Conservation (phyloP, 2,888 invertebrate species). For the Dolomedes plantarius region DNA sequence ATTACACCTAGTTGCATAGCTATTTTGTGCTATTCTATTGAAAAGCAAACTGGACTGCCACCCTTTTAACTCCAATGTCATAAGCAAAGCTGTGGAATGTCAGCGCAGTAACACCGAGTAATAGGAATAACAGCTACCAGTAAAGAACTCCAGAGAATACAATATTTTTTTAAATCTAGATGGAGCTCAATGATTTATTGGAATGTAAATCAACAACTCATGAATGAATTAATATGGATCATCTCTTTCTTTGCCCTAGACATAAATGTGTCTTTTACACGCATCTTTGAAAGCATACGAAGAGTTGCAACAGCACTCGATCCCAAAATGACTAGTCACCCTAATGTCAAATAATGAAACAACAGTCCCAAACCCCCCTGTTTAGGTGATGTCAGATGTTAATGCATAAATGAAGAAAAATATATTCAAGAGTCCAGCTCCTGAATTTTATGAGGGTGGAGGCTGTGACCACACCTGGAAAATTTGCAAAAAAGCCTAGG, state of each 20-base stretch:
- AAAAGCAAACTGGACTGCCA: conserved; percentile 39
- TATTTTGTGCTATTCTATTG: conserved; percentile 56
- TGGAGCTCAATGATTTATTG: conserved; percentile 50
- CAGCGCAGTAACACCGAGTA: conserved; percentile 56
- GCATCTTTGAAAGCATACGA: conserved; percentile 49
- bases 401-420: conserved; percentile 65
- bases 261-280: conserved; percentile 21
- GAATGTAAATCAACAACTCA: conserved; percentile 64
- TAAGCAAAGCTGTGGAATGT: conserved; percentile 63
- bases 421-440: conserved; percentile 72
- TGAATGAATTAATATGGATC: conserved; percentile 44
- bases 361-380: conserved; percentile 69
- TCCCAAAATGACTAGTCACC: conserved; percentile 70
- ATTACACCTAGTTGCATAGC: conserved; percentile 43
- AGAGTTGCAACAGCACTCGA: conserved; percentile 61
- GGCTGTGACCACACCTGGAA: conserved; percentile 55
- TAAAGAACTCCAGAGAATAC: conserved; percentile 52
- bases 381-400: conserved; percentile 62
- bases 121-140: conserved; percentile 64
- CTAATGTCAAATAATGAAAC: conserved; percentile 62
- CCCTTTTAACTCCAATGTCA: conserved; percentile 33
- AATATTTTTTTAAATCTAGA: conserved; percentile 39
- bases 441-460: conserved; percentile 52
- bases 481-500: conserved; percentile 50
- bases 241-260: conserved; percentile 26